phyloP scores from a whole-genome alignment of 2,113 vertebrate genomes.

The Heterotis niloticus region DNA sequence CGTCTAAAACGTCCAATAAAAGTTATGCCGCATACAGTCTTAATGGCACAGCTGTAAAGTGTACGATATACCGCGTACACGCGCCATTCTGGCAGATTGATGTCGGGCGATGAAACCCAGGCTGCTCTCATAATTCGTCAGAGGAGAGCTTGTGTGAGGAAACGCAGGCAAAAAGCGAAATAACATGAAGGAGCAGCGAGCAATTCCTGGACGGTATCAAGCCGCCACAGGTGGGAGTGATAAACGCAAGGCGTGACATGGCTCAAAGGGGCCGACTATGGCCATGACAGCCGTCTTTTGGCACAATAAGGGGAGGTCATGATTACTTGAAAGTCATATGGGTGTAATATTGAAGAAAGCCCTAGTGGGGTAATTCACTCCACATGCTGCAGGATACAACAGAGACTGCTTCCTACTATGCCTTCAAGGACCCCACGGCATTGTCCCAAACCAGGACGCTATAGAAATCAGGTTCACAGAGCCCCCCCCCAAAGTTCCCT shows the following conservation, averaged over 20 bases:
- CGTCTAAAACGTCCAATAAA: no score
- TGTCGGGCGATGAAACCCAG: background rate
- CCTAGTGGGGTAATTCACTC: background rate
- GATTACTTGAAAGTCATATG: background rate
- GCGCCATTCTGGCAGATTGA: no score
- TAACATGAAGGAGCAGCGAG: no score
- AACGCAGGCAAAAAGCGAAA: no score
- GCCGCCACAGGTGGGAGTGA: no score
- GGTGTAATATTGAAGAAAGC: background rate
- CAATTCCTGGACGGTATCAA: no score
- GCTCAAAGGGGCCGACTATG: background rate
- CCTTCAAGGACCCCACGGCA: background rate
- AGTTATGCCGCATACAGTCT: no score
- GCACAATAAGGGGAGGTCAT: background rate
- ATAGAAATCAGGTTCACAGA: background rate
- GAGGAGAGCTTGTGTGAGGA: background rate
- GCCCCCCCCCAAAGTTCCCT: background rate
- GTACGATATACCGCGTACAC: no score
- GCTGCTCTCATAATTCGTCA: background rate
- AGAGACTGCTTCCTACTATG: background rate
- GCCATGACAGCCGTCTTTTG: background rate
- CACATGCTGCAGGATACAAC: background rate
- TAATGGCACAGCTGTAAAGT: no score
- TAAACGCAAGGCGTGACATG: background rate
- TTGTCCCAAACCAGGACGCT: slow-evolving; percentile 1